Percentiles rank a stretch among this genome's conserved stretches.
Evolutionary conservation across 2,113 vertebrate genomes (phyloP).

Genomic region (Pimephales promelas): DNA sequence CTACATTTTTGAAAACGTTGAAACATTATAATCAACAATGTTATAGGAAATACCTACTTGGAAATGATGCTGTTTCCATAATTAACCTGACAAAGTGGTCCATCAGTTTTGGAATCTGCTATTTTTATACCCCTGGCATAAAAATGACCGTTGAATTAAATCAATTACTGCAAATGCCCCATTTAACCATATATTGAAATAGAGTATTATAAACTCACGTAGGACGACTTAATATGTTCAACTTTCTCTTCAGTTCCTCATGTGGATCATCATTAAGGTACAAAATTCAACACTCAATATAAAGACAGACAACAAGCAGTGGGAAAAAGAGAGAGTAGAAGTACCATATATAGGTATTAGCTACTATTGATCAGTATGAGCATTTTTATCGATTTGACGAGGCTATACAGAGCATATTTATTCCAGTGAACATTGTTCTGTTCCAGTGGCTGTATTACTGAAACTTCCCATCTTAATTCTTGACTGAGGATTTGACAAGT

Average conservation of each 20-base stretch:
- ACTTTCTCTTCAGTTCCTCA: slow-evolving; percentile 87
- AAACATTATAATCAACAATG: not conserved
- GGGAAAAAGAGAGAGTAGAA: not conserved
- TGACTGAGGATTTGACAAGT: too few species aligned
- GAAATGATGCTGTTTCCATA: slow-evolving; percentile 94
- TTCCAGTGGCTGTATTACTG: too few species aligned
- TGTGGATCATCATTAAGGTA: slow-evolving; percentile 84
- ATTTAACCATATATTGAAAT: not conserved
- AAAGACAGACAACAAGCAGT: not conserved
- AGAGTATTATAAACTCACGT: slow-evolving; percentile 73
- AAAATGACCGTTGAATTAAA: not conserved
- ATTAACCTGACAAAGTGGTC: slow-evolving; percentile 90
- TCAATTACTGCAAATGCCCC: not conserved
- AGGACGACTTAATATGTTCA: slow-evolving; percentile 85
- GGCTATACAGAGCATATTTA: not conserved
- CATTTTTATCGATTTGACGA: not conserved
- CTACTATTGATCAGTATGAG: not conserved
- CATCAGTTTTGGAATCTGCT: slow-evolving; percentile 83
- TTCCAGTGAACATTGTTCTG: not conserved
- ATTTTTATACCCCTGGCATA: slow-evolving; percentile 82
- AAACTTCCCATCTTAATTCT: too few species aligned
- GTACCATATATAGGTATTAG: not conserved
- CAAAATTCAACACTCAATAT: not conserved
- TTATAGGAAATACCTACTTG: slow-evolving; percentile 81
- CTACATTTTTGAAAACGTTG: not conserved